Base-by-base conservation (phyloP, 2,113 vertebrate species). In the Tympanuchus pallidicinctus region DNA sequence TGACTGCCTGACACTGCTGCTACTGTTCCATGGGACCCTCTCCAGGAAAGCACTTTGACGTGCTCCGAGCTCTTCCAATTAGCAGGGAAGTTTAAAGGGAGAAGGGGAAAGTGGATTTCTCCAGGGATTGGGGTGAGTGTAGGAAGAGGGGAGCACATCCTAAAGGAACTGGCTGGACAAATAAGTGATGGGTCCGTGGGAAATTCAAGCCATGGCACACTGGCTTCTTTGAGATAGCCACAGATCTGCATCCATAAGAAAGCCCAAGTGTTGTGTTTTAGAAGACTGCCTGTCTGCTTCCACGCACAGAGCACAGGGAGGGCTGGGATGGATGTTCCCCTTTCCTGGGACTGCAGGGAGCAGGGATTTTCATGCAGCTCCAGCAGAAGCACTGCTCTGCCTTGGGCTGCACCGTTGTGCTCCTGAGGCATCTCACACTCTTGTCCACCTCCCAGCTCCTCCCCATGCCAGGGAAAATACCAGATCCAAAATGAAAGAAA, bases 391-490 rank as follows among this genome's bases (percentile, higher is more conserved):
- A 1, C n/a, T 38, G 54, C 67, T 77, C 47, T 72, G 86, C 81
- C 84, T 52, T 12, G 0, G 45, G 34, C 82, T 82, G 86, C 67
- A 76, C 22, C 73, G 9, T 19, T 86, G 28, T 76, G 80, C 79
- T 93, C 89, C 81, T 84, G 81, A 84, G 57, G 74, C 81, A 70
- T 59, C 91, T 94, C 94, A 27, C 36, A 3, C 52, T 13, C 38
- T 4, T 67, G 8, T 32, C 78, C 75, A 85, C 80, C 88, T 92
- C 67, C 74, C 84, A 91, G 76, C 5, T 82, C 43, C 40, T 75
- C 57, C 89, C 40, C 43, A 32, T 9, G 83, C 82, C 92, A 95
- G 87, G 85, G 85, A 74, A 92, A 95, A 95, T 1, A 42, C 10
- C 74, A 82, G 89, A 69, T 25, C 54, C 47, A 84, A 63, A 87